phyloP scores from a whole-genome alignment of 2,113 vertebrate genomes.

The Arvicanthis niloticus region DNA sequence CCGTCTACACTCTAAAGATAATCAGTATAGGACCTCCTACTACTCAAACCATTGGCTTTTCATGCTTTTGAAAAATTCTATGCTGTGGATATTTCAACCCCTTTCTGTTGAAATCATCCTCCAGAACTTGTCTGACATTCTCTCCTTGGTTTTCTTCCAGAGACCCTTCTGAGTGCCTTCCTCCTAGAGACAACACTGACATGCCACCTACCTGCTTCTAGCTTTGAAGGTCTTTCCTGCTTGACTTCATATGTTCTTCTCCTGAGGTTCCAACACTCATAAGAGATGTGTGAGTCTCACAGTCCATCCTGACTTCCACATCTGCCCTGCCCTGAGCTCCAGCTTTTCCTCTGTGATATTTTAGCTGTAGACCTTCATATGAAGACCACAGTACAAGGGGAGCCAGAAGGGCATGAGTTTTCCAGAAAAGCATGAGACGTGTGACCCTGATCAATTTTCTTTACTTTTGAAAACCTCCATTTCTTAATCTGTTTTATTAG shows the following conservation, averaged over 20 bases:
- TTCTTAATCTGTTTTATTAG: not conserved
- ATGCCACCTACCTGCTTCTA: too few species aligned
- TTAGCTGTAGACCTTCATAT: not conserved
- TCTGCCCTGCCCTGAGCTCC: accelerated
- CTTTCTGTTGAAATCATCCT: not conserved
- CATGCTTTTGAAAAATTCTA: not conserved
- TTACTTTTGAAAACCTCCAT: not conserved
- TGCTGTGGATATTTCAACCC: not conserved
- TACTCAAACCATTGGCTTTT: not conserved
- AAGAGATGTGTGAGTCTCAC: not conserved
- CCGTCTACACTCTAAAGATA: not conserved
- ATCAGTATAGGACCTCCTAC: not conserved
- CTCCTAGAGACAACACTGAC: not conserved
- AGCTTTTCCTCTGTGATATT: not conserved
- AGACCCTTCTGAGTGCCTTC: not conserved
- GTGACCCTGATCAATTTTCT: not conserved
- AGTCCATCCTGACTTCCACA: not conserved
- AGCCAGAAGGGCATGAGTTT: not conserved
- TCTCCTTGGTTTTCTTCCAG: not conserved
- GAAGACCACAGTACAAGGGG: accelerated
- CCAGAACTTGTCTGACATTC: not conserved
- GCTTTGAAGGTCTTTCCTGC: not conserved
- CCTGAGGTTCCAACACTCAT: not conserved
- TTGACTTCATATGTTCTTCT: not conserved
- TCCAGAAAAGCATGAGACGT: too few species aligned